Conservation (phyloP, 1,140 invertebrate species). For the Brachionus rubens region DNA sequence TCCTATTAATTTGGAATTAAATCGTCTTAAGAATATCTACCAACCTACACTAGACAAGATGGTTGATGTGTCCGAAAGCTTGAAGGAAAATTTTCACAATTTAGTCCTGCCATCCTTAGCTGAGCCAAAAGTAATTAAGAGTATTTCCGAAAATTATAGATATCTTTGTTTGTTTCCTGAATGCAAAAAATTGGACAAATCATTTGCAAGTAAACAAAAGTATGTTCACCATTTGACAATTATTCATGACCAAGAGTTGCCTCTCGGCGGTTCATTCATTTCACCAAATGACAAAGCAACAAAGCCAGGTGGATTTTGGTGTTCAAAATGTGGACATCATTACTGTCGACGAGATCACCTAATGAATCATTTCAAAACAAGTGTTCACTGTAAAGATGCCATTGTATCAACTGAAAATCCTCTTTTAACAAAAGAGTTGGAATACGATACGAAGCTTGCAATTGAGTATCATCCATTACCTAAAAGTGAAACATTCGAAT, state of each 20-base stretch:
- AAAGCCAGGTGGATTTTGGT: background rate
- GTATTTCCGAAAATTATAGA: background rate
- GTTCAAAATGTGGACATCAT: background rate
- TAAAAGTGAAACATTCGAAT: no score
- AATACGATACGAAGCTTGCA: background rate
- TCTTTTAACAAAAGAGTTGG: background rate
- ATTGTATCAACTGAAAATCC: background rate
- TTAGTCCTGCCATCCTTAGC: background rate
- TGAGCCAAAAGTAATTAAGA: background rate
- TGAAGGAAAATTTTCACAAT: background rate
- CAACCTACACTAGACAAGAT: background rate
- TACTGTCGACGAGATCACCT: background rate
- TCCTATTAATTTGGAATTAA: background rate
- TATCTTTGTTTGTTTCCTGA: background rate
- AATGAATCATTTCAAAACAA: background rate
- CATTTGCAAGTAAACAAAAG: conserved; percentile 7
- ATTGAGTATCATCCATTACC: background rate
- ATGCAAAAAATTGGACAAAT: background rate
- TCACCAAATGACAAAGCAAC: background rate
- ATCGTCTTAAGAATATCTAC: background rate
- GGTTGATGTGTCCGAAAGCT: background rate
- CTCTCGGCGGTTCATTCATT: background rate
- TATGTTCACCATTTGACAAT: conserved; percentile 2
- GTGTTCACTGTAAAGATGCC: background rate
- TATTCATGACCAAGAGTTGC: background rate